Evolutionary conservation across 1,140 invertebrate species (phyloP).

Genomic region (Zaprionus tsacasi): DNA sequence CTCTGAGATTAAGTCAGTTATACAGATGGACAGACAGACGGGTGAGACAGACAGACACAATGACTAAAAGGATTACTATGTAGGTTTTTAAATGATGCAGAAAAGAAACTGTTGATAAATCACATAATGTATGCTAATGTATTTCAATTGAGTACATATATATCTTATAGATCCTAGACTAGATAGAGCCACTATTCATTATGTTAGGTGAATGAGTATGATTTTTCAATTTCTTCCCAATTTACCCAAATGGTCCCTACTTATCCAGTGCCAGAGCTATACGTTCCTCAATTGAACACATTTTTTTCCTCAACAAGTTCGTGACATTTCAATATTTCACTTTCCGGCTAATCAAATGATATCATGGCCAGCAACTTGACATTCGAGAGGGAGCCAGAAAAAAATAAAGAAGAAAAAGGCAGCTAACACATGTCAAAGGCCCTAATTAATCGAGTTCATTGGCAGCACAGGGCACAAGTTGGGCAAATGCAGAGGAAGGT

Average conservation of each 20-base stretch:
- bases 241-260: too few relatives aligned
- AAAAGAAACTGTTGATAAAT: neutral
- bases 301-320: neutral
- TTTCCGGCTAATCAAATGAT: conserved; percentile 6
- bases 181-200: neutral
- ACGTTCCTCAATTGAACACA: neutral
- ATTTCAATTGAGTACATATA: neutral
- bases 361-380: conserved; percentile 49
- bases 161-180: neutral
- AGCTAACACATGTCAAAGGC: conserved; percentile 63
- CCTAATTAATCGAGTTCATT: conserved; percentile 78
- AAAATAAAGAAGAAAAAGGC: conserved; percentile 10
- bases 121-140: neutral
- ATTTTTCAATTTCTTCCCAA: neutral
- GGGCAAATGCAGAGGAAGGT: conserved; percentile 13
- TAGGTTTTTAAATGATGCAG: too few relatives aligned
- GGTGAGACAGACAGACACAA: too few relatives aligned
- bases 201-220: neutral
- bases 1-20: too few relatives aligned
- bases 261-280: too few relatives aligned
- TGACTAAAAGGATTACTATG: too few relatives aligned
- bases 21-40: too few relatives aligned
- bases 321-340: conserved; percentile 11
- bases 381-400: conserved; percentile 44
- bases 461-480: conserved; percentile 25